Conservation (phyloP, 2,888 invertebrate species). For the Ecdyonurus torrentis region DNA sequence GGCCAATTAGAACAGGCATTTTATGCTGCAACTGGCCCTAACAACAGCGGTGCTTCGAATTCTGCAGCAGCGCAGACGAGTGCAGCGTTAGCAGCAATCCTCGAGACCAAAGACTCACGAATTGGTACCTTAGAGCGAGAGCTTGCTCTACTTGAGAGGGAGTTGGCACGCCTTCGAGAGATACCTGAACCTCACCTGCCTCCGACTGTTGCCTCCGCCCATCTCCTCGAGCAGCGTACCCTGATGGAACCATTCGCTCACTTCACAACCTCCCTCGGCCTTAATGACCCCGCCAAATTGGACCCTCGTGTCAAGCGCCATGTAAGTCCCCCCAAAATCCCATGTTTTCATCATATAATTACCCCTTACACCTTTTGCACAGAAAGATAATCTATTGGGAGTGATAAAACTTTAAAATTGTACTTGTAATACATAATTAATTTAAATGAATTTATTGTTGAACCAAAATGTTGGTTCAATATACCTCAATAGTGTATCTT, state of each 20-base stretch:
- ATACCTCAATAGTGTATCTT: neutral
- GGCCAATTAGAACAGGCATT: slow-evolving; percentile 57
- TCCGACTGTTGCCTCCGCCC: neutral
- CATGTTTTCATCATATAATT: neutral
- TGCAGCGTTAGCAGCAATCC: slow-evolving; percentile 33
- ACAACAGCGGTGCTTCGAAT: neutral
- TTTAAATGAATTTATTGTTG: neutral
- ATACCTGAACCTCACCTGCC: neutral
- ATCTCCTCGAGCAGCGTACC: neutral
- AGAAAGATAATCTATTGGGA: no score
- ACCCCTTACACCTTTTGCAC: neutral
- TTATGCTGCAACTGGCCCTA: slow-evolving; percentile 27
- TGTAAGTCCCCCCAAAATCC: slow-evolving; percentile 6
- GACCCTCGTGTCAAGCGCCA: slow-evolving; percentile 8
- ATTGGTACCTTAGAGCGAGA: slow-evolving; percentile 77
- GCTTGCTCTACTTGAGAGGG: slow-evolving; percentile 60
- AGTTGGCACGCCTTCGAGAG: slow-evolving; percentile 41
- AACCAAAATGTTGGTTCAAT: neutral
- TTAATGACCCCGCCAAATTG: slow-evolving; percentile 1
- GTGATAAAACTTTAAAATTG: no score
- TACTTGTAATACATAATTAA: no score
- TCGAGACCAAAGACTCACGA: slow-evolving; percentile 74
- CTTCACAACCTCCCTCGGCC: slow-evolving; percentile 1
- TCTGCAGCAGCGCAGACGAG: slow-evolving; percentile 3
- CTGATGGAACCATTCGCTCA: slow-evolving; percentile 1